Evolutionary conservation across 2,888 invertebrate genomes (phyloP), one percentile per base, ranked within the genome.

Genomic region (Prenolepis imparis): DNA sequence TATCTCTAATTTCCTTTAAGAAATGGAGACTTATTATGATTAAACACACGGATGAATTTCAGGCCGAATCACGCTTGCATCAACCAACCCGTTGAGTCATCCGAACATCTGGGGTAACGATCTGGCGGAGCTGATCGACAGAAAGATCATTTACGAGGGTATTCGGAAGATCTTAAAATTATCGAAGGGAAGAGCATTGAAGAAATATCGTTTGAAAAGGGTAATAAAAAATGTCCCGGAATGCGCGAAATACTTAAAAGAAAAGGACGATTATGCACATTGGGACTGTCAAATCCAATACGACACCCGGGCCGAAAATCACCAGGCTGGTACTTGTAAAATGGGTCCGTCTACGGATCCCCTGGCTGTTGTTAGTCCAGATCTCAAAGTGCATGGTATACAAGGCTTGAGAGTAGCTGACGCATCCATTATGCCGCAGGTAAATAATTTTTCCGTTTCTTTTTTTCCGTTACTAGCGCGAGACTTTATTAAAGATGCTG

Each of bases 101-200:
- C 98, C 98, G 0, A 87, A 96, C 11, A 96, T 98, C 94, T 96
- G 97, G 92, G 97, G 97, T 0, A 97, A 98, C 94, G 98, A 98
- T 94, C 95, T 98, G 89, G 95, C 95, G 0, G 96, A 97, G 24
- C 96, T 96, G 0, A 95, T 96, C 82, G 98, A 98, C 89, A 92
- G 96, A 1, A 94, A 96, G 12, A 96, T 96, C 0, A 87, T 97
- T 15, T 95, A 96, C 0, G 96, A 96, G n/a, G 97, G 96, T 0
- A 95, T 96, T 3, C 95, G 95, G 83, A 95, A 96, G 0, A 96
- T 96, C 8, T 95, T 96, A 78, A 94, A 94, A 48, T 93, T 97
- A 4, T 95, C 95, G 0, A 96, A 96, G 86, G 95, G 96, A 15
- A 95, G 95, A 21, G 95, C 95, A n/a, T 83, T 93, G 88, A 68